Conservation (phyloP, 1,140 invertebrate species). For the Drosophila suzukii region DNA sequence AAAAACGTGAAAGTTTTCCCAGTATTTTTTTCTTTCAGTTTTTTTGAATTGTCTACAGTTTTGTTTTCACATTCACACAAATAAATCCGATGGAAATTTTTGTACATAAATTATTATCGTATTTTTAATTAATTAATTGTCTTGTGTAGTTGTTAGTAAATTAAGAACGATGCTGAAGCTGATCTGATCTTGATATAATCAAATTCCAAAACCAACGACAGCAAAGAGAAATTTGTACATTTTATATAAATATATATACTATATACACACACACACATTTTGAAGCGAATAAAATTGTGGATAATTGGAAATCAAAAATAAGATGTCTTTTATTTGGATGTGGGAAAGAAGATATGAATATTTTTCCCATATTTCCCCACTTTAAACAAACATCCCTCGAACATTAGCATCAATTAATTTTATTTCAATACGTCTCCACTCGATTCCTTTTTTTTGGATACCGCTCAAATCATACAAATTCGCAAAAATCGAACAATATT, state of each 20-base stretch:
- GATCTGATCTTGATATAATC: conserved; percentile 45
- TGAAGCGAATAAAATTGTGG: conserved; percentile 81
- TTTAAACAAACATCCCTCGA: not conserved
- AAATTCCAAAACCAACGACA: conserved; percentile 47
- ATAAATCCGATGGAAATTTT: conserved; percentile 77
- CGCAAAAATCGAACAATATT: conserved; percentile 47
- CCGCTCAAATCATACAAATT: conserved; percentile 42
- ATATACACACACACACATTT: conserved; percentile 56
- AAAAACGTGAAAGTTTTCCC: conserved; percentile 36
- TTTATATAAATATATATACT: conserved; percentile 53
- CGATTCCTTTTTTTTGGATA: conserved; percentile 9
- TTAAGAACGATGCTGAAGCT: conserved; percentile 56
- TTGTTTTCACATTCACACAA: conserved; percentile 55
- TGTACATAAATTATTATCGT: conserved; percentile 81
- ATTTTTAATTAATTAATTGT: conserved; percentile 75
- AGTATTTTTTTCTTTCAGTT: conserved; percentile 34
- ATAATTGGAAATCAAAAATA: conserved; percentile 67
- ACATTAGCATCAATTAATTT: conserved; percentile 34
- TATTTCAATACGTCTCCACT: conserved; percentile 27
- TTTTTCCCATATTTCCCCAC: too few relatives aligned
- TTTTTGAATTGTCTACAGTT: conserved; percentile 60
- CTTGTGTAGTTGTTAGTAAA: conserved; percentile 72
- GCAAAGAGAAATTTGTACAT: conserved; percentile 67
- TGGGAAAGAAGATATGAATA: too few relatives aligned
- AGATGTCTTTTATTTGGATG: not conserved